A percentile compares a stretch with the other conserved stretches of the same genome.
These are phyloP conservation scores for Anoplopoma fimbria DNA, from an alignment of 2,113 vertebrate genomes.

Conservation along the genomic window DNA sequence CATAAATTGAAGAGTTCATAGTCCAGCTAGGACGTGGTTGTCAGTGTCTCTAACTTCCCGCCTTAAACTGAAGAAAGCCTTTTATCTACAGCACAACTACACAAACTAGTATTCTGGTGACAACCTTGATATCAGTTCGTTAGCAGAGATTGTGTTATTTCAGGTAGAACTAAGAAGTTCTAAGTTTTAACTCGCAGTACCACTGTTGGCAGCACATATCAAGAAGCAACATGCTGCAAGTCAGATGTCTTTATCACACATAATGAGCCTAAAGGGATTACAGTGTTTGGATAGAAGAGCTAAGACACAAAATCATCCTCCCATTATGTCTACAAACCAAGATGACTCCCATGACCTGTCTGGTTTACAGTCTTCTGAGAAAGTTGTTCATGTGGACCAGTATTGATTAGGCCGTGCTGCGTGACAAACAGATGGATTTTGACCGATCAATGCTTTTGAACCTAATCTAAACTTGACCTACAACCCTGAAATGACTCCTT, in stretches of 20 bases:
- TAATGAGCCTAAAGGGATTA: background rate
- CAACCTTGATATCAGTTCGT: background rate
- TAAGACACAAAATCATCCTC: slow-evolving; percentile 3
- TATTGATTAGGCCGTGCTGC: slow-evolving; percentile 1
- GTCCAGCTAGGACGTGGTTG: background rate
- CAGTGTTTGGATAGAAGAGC: slow-evolving; percentile 10
- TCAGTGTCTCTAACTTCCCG: background rate
- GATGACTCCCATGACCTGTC: background rate
- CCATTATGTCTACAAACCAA: slow-evolving; percentile 6
- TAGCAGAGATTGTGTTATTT: background rate
- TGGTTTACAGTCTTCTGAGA: background rate
- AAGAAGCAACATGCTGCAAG: background rate
- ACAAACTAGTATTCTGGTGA: background rate
- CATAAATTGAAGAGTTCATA: slow-evolving; percentile 7
- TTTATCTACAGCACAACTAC: background rate
- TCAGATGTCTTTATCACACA: background rate
- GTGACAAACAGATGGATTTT: background rate
- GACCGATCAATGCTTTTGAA: background rate
- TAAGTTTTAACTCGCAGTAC: background rate
- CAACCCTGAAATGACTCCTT: background rate
- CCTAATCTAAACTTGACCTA: background rate
- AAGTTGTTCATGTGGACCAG: background rate
- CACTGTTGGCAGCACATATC: background rate
- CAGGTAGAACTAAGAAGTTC: background rate
- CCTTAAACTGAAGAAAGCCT: slow-evolving; percentile 6